Evolutionary conservation across 2,113 vertebrate species (phyloP), one percentile per base, ranked within the genome.

Genomic region (Bettongia penicillata): DNA sequence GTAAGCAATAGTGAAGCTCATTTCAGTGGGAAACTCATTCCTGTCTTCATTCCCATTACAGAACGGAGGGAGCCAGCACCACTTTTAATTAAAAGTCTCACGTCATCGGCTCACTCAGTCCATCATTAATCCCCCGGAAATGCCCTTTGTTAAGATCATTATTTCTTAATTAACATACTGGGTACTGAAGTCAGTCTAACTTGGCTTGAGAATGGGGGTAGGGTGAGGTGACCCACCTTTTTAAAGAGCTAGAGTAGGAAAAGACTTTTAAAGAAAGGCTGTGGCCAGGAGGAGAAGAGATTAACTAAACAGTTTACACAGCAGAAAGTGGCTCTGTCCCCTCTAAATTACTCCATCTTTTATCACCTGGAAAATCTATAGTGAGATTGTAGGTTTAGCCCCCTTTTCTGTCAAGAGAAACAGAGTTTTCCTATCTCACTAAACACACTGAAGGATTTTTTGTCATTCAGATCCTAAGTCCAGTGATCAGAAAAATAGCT

Each of bases 1-100:
- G 47, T 90, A 94, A 96, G 90, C 68, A 89, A 24, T 37, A 22
- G 14, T 93, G 50, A 95, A 93, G 96, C 96, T 97, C 91, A 90
- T 48, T 96, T 97, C 57, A 93, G 77, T 0, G 89, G 90, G 90
- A 98, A 97, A 68, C 52, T 98, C 55, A 96, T 96, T 96, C 95
- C 94, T 96, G 96, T 90, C 93, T 50, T 98, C 96, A 91, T 92
- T 95, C 90, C 89, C 84, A n/a, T 95, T 57, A 96, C 31, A 90
- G 93, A 97, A 97, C 90, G 97, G 91, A 97, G 24, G 68, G 91
- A 97, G 89, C 1, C 93, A 96, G 93, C 31, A 94, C 43, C 14
- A 90, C 53, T 94, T 98, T 97, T 96, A 97, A 98, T 97, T 97
- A 96, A 98, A 97, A 97, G 95, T 96, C 94, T 97, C 52, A 96